A percentile compares a stretch with the other conserved stretches of the same genome.
Conservation (phyloP, 92 coral and sea anemone species). For the Epizoanthus scotinus region DNA sequence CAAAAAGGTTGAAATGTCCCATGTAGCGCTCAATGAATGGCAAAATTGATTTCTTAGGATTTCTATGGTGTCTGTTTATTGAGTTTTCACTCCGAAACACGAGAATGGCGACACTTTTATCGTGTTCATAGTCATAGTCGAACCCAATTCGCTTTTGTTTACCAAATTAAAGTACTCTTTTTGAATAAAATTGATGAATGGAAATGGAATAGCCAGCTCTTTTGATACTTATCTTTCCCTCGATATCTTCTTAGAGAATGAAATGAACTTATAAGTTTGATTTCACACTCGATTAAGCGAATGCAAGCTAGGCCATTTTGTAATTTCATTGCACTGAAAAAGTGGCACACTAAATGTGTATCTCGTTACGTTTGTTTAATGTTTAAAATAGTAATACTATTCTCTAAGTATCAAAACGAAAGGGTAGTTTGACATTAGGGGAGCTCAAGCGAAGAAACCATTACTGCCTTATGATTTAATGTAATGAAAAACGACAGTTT, state of each 20-base stretch:
- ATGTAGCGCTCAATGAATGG: not conserved
- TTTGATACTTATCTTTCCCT: not conserved
- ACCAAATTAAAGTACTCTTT: not conserved
- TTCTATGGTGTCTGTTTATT: not conserved
- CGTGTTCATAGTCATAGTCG: not conserved
- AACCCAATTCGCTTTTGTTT: constrained; percentile 19
- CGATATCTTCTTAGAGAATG: not conserved
- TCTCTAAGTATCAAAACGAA: constrained; percentile 6
- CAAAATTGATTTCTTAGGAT: not conserved
- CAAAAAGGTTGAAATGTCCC: not conserved
- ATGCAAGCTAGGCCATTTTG: not conserved
- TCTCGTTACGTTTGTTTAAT: constrained; percentile 3
- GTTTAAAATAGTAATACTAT: not conserved
- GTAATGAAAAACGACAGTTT: constrained; percentile 13
- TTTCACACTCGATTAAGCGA: not conserved
- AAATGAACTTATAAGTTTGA: not conserved
- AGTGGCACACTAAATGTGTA: not conserved
- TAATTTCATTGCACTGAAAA: not conserved
- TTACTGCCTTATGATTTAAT: constrained; percentile 34
- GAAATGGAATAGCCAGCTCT: too few species aligned
- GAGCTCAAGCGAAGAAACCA: constrained; percentile 21
- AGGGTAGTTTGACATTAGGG: not conserved
- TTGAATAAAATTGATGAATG: not conserved
- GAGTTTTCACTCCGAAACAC: not conserved
- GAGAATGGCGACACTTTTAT: not conserved